Evolutionary conservation across 2,113 vertebrate genomes (phyloP).

Genomic region (Rhinichthys klamathensis): DNA sequence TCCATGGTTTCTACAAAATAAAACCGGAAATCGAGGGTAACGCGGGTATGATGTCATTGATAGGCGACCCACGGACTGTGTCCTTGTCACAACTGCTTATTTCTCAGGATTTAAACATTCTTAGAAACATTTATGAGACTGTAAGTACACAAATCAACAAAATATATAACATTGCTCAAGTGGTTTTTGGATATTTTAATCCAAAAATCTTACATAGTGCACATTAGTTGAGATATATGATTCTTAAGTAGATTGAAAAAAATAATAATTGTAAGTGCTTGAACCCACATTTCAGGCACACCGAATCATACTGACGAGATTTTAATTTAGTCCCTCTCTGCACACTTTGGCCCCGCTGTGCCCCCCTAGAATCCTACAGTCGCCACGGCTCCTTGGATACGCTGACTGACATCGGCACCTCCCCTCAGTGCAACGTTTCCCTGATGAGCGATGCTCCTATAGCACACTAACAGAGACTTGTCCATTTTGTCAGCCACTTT

Average conservation of each 20-base stretch:
- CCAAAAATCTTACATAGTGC: too few relatives aligned
- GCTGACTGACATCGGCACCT: constrained; percentile 61
- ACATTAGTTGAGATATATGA: too few relatives aligned
- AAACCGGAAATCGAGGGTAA: too few relatives aligned
- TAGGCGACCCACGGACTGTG: too few relatives aligned
- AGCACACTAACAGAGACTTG: constrained; percentile 36
- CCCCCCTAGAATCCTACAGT: background rate
- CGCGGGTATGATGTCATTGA: too few relatives aligned
- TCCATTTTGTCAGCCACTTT: constrained; percentile 15
- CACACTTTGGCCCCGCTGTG: background rate
- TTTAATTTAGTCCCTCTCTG: background rate
- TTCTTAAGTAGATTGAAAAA: background rate
- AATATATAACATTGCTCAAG: too few relatives aligned
- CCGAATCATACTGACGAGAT: background rate
- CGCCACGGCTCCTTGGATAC: constrained; percentile 13
- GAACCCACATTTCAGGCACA: background rate
- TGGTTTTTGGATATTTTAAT: too few relatives aligned
- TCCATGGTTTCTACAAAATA: too few relatives aligned
- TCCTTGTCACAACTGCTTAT: too few relatives aligned
- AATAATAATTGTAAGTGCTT: background rate
- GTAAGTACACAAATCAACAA: too few relatives aligned
- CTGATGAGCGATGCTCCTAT: background rate
- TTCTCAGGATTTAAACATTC: too few relatives aligned
- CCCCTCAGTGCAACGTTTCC: constrained; percentile 59
- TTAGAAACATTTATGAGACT: too few relatives aligned